phyloP scores from a whole-genome alignment of 1,140 invertebrate genomes.

The Drosophila sp. region DNA sequence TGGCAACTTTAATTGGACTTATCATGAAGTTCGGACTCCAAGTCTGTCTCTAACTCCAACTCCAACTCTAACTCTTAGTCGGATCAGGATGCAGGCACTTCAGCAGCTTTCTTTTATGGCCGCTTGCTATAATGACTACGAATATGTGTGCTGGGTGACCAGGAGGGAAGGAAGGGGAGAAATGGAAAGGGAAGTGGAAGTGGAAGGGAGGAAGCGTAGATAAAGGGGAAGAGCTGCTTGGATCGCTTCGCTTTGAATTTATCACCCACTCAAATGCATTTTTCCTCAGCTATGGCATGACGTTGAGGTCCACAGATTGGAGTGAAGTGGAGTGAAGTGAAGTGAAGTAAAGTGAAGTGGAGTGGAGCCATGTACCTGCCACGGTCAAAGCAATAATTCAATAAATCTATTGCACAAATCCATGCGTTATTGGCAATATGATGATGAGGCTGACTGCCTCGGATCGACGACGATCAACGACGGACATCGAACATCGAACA shows the following conservation, averaged over 20 bases:
- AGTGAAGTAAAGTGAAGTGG: slow-evolving; percentile 48
- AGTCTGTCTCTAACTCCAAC: slow-evolving; percentile 3
- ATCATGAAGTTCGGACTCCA: slow-evolving; percentile 64
- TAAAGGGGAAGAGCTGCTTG: background rate
- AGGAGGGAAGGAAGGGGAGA: too few relatives aligned
- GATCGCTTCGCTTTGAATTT: slow-evolving; percentile 74
- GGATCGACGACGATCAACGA: slow-evolving; percentile 46
- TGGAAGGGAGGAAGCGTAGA: too few relatives aligned
- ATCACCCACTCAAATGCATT: slow-evolving; percentile 82
- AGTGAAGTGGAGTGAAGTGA: slow-evolving; percentile 25
- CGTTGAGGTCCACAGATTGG: slow-evolving; percentile 31
- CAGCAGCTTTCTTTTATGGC: slow-evolving; percentile 80
- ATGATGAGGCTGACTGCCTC: slow-evolving; percentile 64
- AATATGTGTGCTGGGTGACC: slow-evolving; percentile 1
- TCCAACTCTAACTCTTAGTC: slow-evolving; percentile 6
- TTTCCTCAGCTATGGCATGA: slow-evolving; percentile 50
- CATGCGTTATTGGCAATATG: slow-evolving; percentile 83
- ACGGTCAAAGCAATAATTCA: slow-evolving; percentile 83
- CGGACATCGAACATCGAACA: slow-evolving; percentile 5
- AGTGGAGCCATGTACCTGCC: slow-evolving; percentile 82
- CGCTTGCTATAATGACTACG: slow-evolving; percentile 63
- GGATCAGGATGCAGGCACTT: slow-evolving; percentile 50
- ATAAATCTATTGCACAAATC: slow-evolving; percentile 82
- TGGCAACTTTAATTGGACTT: slow-evolving; percentile 82
- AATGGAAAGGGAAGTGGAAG: too few relatives aligned